Conservation (phyloP, 2,888 invertebrate species). For the Pyrrhia umbra region DNA sequence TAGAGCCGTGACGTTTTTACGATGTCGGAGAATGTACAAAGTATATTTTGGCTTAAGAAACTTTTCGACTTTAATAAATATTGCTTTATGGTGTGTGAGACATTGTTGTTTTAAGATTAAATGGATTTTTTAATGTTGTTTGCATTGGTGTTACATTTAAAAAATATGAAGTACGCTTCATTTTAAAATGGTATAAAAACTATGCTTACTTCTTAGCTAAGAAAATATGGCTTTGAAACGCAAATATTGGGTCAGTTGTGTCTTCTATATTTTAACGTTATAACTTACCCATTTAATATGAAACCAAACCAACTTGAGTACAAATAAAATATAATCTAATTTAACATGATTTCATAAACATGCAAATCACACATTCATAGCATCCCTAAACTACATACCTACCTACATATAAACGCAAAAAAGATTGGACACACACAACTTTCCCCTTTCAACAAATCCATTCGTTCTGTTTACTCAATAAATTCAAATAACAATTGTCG, state of each 20-base stretch:
- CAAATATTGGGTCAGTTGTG: no score
- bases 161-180: constrained; percentile 1
- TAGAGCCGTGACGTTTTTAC: constrained; percentile 69
- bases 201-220: no score
- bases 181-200: no score
- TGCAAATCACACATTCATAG: background rate
- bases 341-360: constrained; percentile 11
- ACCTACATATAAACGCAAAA: constrained; percentile 23
- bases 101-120: constrained; percentile 50
- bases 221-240: no score
- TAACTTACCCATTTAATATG: no score
- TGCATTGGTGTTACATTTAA: background rate
- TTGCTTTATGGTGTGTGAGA: constrained; percentile 50
- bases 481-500: constrained; percentile 58
- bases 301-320: no score
- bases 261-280: no score
- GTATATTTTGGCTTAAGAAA: constrained; percentile 54
- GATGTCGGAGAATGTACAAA: constrained; percentile 52
- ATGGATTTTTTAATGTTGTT: constrained; percentile 29
- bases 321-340: no score
- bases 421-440: constrained; percentile 20
- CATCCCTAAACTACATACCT: constrained; percentile 1
- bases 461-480: constrained; percentile 48
- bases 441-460: constrained; percentile 39
- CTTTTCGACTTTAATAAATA: constrained; percentile 53